phyloP scores from a whole-genome alignment of 2,888 invertebrate species.

The Hyposoter didymator region DNA sequence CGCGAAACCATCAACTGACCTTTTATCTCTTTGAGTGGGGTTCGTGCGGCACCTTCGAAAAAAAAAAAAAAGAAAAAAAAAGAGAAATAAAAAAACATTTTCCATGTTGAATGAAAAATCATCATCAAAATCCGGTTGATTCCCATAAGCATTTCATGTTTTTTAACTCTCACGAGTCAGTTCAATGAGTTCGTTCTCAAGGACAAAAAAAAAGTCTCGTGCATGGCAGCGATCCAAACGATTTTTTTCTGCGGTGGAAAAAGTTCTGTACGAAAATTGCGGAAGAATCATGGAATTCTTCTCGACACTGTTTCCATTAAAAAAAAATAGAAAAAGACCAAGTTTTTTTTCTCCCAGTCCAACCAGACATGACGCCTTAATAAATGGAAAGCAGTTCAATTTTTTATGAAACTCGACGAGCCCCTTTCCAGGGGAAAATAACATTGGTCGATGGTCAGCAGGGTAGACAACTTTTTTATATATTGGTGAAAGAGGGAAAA shows the following conservation, averaged over 20 bases:
- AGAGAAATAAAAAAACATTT: too few relatives aligned
- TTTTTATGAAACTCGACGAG: slow-evolving; percentile 1
- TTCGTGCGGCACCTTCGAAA: not conserved
- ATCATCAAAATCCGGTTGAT: slow-evolving; percentile 6
- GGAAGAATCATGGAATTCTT: not conserved
- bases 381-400: slow-evolving; percentile 25
- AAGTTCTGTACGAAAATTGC: not conserved
- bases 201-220: not conserved
- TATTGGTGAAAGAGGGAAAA: slow-evolving; percentile 29
- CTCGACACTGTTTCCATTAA: too few relatives aligned
- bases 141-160: not conserved
- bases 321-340: not conserved
- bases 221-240: not conserved
- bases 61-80: not conserved
- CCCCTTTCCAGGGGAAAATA: slow-evolving; percentile 1
- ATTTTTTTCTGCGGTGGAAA: not conserved
- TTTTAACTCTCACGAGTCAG: not conserved
- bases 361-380: not conserved
- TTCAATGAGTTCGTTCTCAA: not conserved
- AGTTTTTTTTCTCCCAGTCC: not conserved
- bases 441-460: slow-evolving; percentile 7
- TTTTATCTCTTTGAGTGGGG: slow-evolving; percentile 44
- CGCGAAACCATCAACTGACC: slow-evolving; percentile 36
- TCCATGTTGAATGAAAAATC: too few relatives aligned
- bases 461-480: slow-evolving; percentile 24